Evolutionary conservation across 1,140 invertebrate genomes (phyloP).

Genomic region (Eupristina koningsbergeri): DNA sequence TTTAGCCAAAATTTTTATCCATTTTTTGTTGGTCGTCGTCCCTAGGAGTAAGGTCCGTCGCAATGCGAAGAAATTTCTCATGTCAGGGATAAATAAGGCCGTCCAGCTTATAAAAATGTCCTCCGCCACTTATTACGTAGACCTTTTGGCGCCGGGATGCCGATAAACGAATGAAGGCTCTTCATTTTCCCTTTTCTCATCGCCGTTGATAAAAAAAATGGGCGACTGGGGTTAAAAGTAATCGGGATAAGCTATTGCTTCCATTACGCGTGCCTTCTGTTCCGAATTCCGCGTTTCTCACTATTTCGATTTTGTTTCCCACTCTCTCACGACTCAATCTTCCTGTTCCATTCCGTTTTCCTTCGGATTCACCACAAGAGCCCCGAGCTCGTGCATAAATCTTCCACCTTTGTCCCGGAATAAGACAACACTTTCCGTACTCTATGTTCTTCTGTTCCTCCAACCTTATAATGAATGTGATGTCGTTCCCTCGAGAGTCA

Average conservation of each 20-base stretch:
- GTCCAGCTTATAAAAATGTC: neutral
- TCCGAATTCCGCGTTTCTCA: slow-evolving; percentile 43
- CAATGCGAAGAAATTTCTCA: slow-evolving; percentile 30
- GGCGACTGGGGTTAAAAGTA: slow-evolving; percentile 61
- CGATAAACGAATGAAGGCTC: neutral
- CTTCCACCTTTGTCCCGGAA: neutral
- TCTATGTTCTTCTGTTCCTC: neutral
- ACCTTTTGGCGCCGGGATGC: slow-evolving; percentile 5
- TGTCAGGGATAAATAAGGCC: slow-evolving; percentile 9
- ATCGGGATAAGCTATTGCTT: slow-evolving; percentile 63
- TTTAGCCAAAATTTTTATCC: slow-evolving; percentile 1
- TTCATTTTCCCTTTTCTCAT: neutral
- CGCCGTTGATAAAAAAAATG: slow-evolving; percentile 46
- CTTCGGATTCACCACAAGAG: slow-evolving; percentile 15
- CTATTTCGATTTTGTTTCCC: neutral
- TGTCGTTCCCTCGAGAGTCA: neutral
- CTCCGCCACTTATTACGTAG: slow-evolving; percentile 17
- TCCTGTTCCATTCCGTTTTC: neutral
- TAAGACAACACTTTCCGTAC: neutral
- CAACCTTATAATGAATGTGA: neutral
- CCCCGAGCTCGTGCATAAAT: slow-evolving; percentile 37
- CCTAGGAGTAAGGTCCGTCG: neutral
- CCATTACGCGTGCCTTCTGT: slow-evolving; percentile 59
- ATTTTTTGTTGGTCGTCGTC: neutral
- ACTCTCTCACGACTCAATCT: slow-evolving; percentile 28